These are phyloP conservation scores for Oligia fasciuncula DNA, from an alignment of 2,888 invertebrate genomes.

Conservation along the genomic window DNA sequence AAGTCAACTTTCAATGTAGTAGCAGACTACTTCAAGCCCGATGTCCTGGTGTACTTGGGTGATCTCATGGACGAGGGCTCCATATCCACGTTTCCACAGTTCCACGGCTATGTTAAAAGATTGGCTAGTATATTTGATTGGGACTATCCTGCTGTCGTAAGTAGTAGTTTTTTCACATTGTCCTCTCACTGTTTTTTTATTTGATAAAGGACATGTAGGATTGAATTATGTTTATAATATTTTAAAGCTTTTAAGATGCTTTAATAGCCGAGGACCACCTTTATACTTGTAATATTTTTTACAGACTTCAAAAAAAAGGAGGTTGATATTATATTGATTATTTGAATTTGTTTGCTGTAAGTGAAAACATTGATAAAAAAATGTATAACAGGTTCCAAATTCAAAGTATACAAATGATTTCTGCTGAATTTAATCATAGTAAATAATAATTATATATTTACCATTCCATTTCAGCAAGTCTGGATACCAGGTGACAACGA, in stretches of 20 bases:
- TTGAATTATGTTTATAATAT: background rate
- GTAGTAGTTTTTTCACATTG: conserved; percentile 29
- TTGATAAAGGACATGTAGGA: background rate
- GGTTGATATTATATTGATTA: background rate
- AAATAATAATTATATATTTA: background rate
- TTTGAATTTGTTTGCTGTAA: background rate
- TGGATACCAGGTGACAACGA: conserved; percentile 99
- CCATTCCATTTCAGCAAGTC: conserved; percentile 91
- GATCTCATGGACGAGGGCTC: conserved; percentile 99
- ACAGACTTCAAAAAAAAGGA: no score
- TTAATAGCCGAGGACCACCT: background rate
- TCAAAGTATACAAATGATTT: conserved; percentile 1
- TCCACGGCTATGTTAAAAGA: conserved; percentile 93
- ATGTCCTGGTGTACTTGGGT: conserved; percentile 96
- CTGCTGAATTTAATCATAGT: background rate
- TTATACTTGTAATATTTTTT: background rate
- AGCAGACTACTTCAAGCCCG: conserved; percentile 93
- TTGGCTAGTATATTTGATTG: conserved; percentile 89
- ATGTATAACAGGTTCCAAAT: no score
- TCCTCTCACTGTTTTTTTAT: background rate
- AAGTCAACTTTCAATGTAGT: conserved; percentile 94
- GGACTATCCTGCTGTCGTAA: conserved; percentile 77
- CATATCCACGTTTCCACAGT: conserved; percentile 92
- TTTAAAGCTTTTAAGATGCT: background rate
- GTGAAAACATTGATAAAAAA: background rate